phyloP scores from a whole-genome alignment of 2,113 vertebrate genomes.

The Tragelaphus buxtoni region DNA sequence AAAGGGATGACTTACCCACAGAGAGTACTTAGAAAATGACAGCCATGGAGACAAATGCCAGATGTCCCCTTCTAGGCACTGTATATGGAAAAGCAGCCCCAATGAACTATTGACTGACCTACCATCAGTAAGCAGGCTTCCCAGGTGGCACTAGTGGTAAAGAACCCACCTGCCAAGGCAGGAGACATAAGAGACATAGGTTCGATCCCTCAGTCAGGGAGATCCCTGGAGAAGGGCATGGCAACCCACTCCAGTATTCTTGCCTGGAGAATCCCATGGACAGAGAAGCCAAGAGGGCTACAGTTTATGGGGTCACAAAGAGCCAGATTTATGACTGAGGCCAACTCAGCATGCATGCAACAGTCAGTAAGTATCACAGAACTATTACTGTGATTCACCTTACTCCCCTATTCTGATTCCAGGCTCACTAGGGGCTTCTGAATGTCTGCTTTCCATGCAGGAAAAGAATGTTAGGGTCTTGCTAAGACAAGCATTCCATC shows the following conservation, averaged over 20 bases:
- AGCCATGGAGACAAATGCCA: neutral
- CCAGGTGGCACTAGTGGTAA: neutral
- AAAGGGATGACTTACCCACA: neutral
- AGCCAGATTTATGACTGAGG: neutral
- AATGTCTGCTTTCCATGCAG: neutral
- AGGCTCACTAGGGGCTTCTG: neutral
- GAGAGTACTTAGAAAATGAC: neutral
- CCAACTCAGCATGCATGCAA: neutral
- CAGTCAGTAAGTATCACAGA: neutral
- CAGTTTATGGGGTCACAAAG: neutral
- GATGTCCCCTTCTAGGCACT: neutral
- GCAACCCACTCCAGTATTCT: neutral
- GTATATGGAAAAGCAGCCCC: neutral
- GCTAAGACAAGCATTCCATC: neutral
- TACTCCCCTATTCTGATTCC: neutral
- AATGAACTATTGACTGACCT: neutral
- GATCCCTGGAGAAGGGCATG: neutral
- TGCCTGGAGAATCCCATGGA: neutral
- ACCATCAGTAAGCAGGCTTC: neutral
- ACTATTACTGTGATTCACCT: neutral
- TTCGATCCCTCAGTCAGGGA: neutral
- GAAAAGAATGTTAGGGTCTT: neutral
- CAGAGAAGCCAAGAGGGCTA: neutral
- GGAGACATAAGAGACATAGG: neutral
- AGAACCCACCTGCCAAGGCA: neutral